Percentiles rank a stretch among this genome's conserved stretches.
phyloP scores from a whole-genome alignment of 2,888 invertebrate species.

The Drosophila phalerata region DNA sequence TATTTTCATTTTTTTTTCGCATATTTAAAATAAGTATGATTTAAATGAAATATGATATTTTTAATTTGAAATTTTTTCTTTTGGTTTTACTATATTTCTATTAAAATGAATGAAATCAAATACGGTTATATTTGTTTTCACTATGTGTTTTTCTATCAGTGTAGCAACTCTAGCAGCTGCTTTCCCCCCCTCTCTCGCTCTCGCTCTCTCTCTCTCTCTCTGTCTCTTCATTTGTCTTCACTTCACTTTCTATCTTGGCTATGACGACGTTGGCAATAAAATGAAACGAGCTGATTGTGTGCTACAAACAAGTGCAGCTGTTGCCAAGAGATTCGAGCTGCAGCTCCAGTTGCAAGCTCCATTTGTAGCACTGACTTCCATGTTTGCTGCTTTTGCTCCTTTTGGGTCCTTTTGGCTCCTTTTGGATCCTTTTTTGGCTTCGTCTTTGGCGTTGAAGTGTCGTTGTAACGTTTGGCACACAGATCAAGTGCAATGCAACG shows the following conservation, averaged over 20 bases:
- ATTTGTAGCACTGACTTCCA: slow-evolving; percentile 19
- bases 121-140: too few relatives aligned
- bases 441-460: slow-evolving; percentile 62
- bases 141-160: background rate
- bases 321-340: slow-evolving; percentile 38
- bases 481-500: slow-evolving; percentile 82
- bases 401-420: background rate
- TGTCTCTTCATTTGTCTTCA: slow-evolving; percentile 1
- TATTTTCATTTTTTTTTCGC: too few relatives aligned
- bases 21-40: too few relatives aligned
- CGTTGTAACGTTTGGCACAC: slow-evolving; percentile 81
- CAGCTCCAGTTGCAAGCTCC: slow-evolving; percentile 41
- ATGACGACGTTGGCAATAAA: slow-evolving; percentile 78
- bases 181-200: slow-evolving; percentile 3
- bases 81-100: too few relatives aligned
- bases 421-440: slow-evolving; percentile 10
- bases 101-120: too few relatives aligned
- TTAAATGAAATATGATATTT: too few relatives aligned
- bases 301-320: slow-evolving; percentile 73
- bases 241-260: slow-evolving; percentile 6
- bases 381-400: background rate
- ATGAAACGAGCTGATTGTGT: slow-evolving; percentile 79
- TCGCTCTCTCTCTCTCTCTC: background rate
- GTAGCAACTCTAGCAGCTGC: slow-evolving; percentile 3
- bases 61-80: too few relatives aligned